Conservation (phyloP, 1,140 invertebrate genomes). For the Sycophaga agraensis region DNA sequence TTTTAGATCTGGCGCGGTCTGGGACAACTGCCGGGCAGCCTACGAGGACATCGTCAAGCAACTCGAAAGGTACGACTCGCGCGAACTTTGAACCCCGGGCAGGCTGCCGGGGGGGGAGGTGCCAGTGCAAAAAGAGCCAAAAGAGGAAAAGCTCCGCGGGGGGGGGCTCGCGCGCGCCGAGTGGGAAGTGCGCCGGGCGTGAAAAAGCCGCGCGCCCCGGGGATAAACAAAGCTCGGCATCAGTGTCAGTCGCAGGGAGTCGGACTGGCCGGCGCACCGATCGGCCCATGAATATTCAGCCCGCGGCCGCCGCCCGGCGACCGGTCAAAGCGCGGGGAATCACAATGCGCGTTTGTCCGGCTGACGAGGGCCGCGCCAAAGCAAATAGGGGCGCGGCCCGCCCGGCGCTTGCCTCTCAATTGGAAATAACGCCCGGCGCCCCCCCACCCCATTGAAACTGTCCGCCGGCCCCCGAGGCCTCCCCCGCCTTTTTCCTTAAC, state of each 20-base stretch:
- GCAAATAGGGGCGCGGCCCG: slow-evolving; percentile 13
- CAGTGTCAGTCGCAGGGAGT: slow-evolving; percentile 61
- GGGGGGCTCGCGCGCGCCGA: neutral
- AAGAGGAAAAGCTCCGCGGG: too few species aligned
- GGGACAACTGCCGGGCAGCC: slow-evolving; percentile 90
- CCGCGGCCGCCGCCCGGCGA: neutral
- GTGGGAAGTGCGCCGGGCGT: neutral
- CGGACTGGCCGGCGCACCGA: slow-evolving; percentile 38
- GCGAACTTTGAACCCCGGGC: too few species aligned
- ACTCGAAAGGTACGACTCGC: slow-evolving; percentile 77
- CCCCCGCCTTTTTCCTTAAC: neutral
- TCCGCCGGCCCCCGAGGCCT: slow-evolving; percentile 12
- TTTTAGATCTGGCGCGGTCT: slow-evolving; percentile 79
- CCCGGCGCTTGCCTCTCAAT: slow-evolving; percentile 2
- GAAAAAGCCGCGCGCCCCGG: neutral
- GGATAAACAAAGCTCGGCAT: slow-evolving; percentile 57
- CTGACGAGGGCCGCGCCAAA: slow-evolving; percentile 5
- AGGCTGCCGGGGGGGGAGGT: too few species aligned
- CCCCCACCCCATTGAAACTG: slow-evolving; percentile 24
- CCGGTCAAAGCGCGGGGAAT: slow-evolving; percentile 54
- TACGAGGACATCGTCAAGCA: slow-evolving; percentile 93
- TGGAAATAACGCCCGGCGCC: slow-evolving; percentile 22
- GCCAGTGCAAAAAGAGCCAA: too few species aligned
- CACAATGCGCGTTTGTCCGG: slow-evolving; percentile 59
- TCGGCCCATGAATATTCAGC: slow-evolving; percentile 53